phyloP scores from a whole-genome alignment of 2,113 vertebrate species.

The Cyanoderma ruficeps region DNA sequence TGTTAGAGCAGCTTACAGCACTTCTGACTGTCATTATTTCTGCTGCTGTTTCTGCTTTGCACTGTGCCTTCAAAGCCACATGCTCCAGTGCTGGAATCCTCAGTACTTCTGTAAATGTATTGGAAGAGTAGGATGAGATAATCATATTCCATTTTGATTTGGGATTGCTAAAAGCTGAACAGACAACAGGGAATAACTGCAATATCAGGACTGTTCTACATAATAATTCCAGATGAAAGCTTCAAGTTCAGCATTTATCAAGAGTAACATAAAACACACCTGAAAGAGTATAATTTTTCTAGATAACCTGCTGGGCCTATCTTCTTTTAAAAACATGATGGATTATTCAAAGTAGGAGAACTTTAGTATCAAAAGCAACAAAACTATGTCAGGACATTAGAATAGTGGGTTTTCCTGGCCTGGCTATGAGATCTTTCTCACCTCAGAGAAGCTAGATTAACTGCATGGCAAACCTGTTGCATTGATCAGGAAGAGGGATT shows the following conservation, averaged over 20 bases:
- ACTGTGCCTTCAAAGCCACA: neutral
- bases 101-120: neutral
- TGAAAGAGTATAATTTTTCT: neutral
- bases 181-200: neutral
- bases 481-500: neutral
- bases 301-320: neutral
- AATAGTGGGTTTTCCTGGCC: neutral
- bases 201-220: neutral
- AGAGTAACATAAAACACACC: neutral
- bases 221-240: neutral
- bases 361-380: neutral
- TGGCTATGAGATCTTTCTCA: neutral
- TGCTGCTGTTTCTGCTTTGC: neutral
- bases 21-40: neutral
- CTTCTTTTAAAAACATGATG: neutral
- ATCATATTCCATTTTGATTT: neutral
- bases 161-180: neutral
- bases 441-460: neutral
- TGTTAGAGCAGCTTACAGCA: neutral
- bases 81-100: neutral
- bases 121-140: neutral
- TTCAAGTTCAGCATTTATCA: neutral
- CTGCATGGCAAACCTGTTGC: neutral
- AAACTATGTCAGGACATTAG: neutral
- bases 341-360: neutral